Evolutionary conservation across 2,113 vertebrate species (phyloP).

Genomic region (Picathartes gymnocephalus): DNA sequence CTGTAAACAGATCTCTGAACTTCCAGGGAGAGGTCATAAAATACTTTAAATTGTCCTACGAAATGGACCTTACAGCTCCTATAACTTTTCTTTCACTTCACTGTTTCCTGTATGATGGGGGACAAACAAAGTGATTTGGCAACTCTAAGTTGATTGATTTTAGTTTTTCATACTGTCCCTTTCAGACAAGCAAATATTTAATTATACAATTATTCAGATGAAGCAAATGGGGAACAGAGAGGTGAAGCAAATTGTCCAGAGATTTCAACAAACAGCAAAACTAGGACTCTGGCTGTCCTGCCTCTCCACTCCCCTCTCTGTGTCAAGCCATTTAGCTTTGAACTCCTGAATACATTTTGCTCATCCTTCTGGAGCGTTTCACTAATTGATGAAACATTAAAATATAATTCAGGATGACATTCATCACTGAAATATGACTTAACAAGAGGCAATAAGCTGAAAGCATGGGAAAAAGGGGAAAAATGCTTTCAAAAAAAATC

Average conservation of each 20-base stretch:
- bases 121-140: background rate
- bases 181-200: background rate
- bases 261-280: background rate
- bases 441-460: conserved; percentile 27
- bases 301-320: background rate
- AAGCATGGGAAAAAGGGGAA: background rate
- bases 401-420: conserved; percentile 52
- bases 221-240: background rate
- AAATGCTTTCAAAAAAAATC: background rate
- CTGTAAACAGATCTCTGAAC: background rate
- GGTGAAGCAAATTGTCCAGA: background rate
- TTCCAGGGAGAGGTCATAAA: background rate
- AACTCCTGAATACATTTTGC: conserved; percentile 17
- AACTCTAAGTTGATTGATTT: background rate
- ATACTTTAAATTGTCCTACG: background rate
- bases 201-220: background rate
- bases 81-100: background rate
- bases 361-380: conserved; percentile 32
- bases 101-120: background rate
- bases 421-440: conserved; percentile 31
- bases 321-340: background rate
- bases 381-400: conserved; percentile 49
- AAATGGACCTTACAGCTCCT: background rate
- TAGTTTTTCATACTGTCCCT: background rate
- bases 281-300: background rate